phyloP scores from a whole-genome alignment of 2,888 invertebrate species.

The Epirrhoe alternata region DNA sequence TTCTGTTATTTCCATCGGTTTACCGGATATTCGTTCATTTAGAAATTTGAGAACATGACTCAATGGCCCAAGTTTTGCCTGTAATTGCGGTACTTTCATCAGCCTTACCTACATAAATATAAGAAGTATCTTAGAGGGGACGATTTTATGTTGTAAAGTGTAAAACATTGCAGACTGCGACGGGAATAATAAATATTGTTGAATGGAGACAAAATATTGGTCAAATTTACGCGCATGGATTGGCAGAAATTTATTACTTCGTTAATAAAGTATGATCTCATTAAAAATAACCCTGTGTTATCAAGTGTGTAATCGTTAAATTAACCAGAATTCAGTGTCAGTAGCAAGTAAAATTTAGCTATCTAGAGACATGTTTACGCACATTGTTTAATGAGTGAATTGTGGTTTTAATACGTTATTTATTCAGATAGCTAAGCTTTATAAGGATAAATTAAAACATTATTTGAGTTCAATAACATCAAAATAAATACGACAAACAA shows the following conservation, averaged over 20 bases:
- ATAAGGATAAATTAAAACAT: neutral
- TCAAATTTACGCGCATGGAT: slow-evolving; percentile 24
- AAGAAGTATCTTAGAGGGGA: slow-evolving; percentile 26
- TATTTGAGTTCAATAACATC: neutral
- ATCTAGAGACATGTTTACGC: slow-evolving; percentile 36
- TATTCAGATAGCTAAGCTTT: neutral
- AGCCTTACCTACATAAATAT: slow-evolving; percentile 29
- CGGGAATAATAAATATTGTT: slow-evolving; percentile 14
- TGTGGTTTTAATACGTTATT: slow-evolving; percentile 11
- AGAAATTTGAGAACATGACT: slow-evolving; percentile 50
- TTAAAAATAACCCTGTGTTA: slow-evolving; percentile 62
- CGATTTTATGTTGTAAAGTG: slow-evolving; percentile 3
- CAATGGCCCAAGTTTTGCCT: slow-evolving; percentile 60
- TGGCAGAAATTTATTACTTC: slow-evolving; percentile 27
- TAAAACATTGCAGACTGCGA: slow-evolving; percentile 8
- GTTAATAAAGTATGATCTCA: slow-evolving; percentile 60
- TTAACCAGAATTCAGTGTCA: slow-evolving; percentile 38
- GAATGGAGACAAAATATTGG: slow-evolving; percentile 6
- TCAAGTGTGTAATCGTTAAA: slow-evolving; percentile 31
- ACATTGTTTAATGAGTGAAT: slow-evolving; percentile 25
- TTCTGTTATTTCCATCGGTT: slow-evolving; percentile 54
- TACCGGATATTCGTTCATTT: slow-evolving; percentile 54
- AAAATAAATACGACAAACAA: neutral
- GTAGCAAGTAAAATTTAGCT: slow-evolving; percentile 44
- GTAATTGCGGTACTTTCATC: slow-evolving; percentile 56